Percentiles rank a stretch among this genome's conserved stretches.
These are phyloP conservation scores for Herpetotheres cachinnans DNA, from an alignment of 2,113 vertebrate genomes.

Conservation along the genomic window DNA sequence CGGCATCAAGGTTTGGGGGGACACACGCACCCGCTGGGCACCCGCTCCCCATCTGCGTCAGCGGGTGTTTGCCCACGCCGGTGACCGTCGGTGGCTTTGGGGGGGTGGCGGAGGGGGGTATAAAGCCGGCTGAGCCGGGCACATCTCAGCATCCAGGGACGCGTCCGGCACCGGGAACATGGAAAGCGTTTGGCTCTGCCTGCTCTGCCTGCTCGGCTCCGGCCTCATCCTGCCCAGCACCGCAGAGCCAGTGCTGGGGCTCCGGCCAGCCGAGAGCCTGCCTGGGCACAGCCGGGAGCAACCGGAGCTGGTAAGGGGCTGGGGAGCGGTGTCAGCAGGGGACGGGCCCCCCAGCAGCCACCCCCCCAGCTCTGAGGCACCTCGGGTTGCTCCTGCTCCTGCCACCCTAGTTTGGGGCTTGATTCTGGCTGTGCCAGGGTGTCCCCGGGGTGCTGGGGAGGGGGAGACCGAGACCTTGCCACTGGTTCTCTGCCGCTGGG, in stretches of 20 bases:
- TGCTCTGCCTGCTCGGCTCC: neutral
- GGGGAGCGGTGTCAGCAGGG: neutral
- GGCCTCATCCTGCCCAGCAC: neutral
- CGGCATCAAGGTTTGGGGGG: neutral
- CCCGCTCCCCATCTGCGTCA: neutral
- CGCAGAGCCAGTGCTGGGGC: neutral
- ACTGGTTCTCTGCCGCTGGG: accelerated
- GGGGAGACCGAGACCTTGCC: accelerated
- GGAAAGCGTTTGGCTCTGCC: neutral
- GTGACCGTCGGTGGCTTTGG: neutral
- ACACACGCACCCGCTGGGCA: neutral
- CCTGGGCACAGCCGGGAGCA: neutral
- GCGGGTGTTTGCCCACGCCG: neutral
- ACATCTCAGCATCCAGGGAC: neutral
- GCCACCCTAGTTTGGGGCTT: accelerated
- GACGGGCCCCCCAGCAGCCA: accelerated
- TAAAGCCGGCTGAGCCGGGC: neutral
- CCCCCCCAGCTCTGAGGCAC: neutral
- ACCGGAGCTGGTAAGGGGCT: neutral
- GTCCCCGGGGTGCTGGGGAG: accelerated
- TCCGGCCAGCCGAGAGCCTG: accelerated
- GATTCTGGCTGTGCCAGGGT: neutral
- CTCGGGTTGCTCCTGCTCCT: neutral
- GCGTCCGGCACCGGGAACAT: neutral
- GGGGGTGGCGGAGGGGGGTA: neutral